phyloP scores from a whole-genome alignment of 1,140 invertebrate genomes.

The Pseudobourletiella spinata region DNA sequence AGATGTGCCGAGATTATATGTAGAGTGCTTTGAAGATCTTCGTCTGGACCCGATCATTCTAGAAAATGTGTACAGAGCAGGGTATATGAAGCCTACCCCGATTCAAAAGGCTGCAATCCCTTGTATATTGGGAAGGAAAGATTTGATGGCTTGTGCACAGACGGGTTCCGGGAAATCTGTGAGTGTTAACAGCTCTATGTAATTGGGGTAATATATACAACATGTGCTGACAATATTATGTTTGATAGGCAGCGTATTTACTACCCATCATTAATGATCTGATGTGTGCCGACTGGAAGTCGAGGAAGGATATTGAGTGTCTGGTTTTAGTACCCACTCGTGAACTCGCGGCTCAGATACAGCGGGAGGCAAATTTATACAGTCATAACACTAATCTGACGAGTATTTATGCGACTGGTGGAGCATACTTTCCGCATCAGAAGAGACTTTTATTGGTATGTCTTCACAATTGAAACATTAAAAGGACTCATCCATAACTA shows the following conservation, averaged over 20 bases:
- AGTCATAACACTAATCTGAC: not conserved
- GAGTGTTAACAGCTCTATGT: constrained; percentile 34
- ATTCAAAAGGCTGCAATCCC: constrained; percentile 87
- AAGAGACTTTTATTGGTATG: not conserved
- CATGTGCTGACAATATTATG: not conserved
- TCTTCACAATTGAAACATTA: too few relatives aligned
- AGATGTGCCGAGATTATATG: constrained; percentile 54
- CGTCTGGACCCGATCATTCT: constrained; percentile 57
- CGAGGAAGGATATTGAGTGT: constrained; percentile 53
- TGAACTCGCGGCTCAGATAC: not conserved
- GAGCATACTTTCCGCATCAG: not conserved
- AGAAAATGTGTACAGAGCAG: constrained; percentile 68
- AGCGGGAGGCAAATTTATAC: not conserved
- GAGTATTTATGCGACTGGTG: not conserved
- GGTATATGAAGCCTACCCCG: constrained; percentile 81
- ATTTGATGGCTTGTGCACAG: constrained; percentile 95
- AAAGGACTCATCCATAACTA: not conserved
- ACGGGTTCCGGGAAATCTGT: constrained; percentile 94
- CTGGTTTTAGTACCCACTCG: constrained; percentile 76
- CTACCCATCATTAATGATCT: constrained; percentile 75
- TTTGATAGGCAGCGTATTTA: constrained; percentile 70
- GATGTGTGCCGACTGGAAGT: constrained; percentile 40
- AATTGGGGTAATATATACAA: not conserved
- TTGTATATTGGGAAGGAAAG: constrained; percentile 63
- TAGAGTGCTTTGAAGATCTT: constrained; percentile 57